These are phyloP conservation scores for Phyllotreta cruciferae DNA, from an alignment of 2,888 invertebrate species.

Conservation along the genomic window DNA sequence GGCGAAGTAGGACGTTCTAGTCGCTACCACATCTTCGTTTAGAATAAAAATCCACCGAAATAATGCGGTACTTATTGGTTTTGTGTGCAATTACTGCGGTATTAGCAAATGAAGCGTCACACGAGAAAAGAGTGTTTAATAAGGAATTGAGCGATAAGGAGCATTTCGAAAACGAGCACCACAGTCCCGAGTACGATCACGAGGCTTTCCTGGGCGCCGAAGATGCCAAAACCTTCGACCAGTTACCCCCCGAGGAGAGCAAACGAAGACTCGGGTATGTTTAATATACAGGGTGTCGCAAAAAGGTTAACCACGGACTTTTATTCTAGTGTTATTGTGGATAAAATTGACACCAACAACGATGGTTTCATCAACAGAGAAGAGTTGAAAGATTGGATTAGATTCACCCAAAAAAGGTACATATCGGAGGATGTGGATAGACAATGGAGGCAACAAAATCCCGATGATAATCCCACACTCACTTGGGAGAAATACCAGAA, in stretches of 20 bases:
- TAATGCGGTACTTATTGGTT: constrained; percentile 8
- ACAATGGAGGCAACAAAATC: constrained; percentile 92
- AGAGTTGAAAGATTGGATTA: constrained; percentile 95
- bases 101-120: constrained; percentile 74
- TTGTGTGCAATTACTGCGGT: constrained; percentile 46
- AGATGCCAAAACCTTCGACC: constrained; percentile 90
- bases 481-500: constrained; percentile 85
- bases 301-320: constrained; percentile 1
- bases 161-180: constrained; percentile 81
- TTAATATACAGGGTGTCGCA: neutral
- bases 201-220: constrained; percentile 93
- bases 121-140: constrained; percentile 68
- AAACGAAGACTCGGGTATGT: constrained; percentile 80
- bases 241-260: constrained; percentile 94
- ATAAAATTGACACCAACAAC: constrained; percentile 88
- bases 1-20: no score
- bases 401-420: constrained; percentile 91
- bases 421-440: constrained; percentile 90
- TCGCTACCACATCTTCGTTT: constrained; percentile 1
- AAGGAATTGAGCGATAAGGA: constrained; percentile 78
- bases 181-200: constrained; percentile 93
- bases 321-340: constrained; percentile 80
- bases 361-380: constrained; percentile 84
- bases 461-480: constrained; percentile 75
- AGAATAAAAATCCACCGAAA: neutral